phyloP scores from a whole-genome alignment of 2,113 vertebrate genomes.

The Myanophis thanlyinensis region DNA sequence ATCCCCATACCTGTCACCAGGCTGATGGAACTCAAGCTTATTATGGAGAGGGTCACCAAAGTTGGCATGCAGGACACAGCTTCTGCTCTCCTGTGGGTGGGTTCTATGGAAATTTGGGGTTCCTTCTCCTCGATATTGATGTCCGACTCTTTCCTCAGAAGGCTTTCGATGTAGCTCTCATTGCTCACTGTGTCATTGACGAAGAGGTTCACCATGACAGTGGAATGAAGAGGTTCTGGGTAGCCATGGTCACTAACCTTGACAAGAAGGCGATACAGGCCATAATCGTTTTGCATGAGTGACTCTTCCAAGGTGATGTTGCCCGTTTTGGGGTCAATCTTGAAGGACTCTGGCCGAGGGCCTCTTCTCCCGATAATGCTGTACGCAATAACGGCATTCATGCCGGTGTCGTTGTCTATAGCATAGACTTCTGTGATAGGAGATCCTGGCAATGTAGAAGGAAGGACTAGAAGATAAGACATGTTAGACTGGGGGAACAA shows the following conservation, averaged over 20 bases:
- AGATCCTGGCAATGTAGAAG: conserved; percentile 91
- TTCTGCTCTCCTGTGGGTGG: conserved; percentile 77
- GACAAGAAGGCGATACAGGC: conserved; percentile 91
- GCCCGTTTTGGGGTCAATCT: conserved; percentile 92
- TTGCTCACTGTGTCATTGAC: conserved; percentile 98
- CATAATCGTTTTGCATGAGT: conserved; percentile 85
- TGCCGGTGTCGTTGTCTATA: conserved; percentile 95
- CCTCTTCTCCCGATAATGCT: conserved; percentile 96
- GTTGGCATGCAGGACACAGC: conserved; percentile 80
- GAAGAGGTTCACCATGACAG: conserved; percentile 94
- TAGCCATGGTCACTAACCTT: conserved; percentile 97
- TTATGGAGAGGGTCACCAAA: conserved; percentile 84
- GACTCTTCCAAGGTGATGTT: conserved; percentile 95
- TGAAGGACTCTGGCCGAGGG: conserved; percentile 88
- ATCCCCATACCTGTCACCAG: conserved; percentile 84
- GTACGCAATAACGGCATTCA: conserved; percentile 98
- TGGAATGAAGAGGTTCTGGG: conserved; percentile 92
- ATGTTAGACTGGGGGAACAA: conserved; percentile 97
- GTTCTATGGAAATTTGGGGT: conserved; percentile 82
- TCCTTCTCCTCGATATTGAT: conserved; percentile 88
- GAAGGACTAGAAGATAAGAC: conserved; percentile 93
- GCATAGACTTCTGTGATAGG: conserved; percentile 97
- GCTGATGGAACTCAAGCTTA: conserved; percentile 84
- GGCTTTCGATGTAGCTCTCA: conserved; percentile 92
- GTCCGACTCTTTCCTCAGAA: conserved; percentile 86